Evolutionary conservation across 2,113 vertebrate genomes (phyloP).

Genomic region (Raja brachyura): DNA sequence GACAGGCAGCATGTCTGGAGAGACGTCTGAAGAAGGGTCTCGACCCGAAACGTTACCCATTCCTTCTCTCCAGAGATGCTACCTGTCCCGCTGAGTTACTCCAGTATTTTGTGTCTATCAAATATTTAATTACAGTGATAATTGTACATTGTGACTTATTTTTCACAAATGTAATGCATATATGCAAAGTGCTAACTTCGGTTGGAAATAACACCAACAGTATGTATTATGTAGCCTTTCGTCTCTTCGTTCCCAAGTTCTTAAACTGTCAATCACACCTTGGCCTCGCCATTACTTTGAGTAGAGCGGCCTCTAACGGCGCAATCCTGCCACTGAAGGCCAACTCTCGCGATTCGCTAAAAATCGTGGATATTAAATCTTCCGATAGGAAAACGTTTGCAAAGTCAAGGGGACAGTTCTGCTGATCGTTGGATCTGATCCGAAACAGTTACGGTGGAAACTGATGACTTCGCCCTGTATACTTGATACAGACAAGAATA

Average conservation of each 20-base stretch:
- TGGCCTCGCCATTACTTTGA: not conserved
- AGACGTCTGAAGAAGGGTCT: too few species aligned
- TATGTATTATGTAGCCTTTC: too few species aligned
- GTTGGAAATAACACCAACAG: not conserved
- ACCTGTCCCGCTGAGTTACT: too few species aligned
- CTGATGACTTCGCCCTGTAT: constrained; percentile 23
- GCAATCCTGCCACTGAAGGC: not conserved
- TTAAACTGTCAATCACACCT: not conserved
- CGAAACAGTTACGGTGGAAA: constrained; percentile 20
- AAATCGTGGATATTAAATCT: too few species aligned
- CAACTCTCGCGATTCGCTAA: not conserved
- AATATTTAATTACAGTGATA: not conserved
- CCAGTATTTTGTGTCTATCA: too few species aligned
- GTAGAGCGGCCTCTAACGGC: not conserved
- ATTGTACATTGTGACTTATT: not conserved
- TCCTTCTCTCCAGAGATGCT: too few species aligned
- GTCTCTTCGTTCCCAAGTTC: not conserved
- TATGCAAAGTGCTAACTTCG: not conserved
- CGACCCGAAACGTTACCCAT: too few species aligned
- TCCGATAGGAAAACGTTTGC: not conserved
- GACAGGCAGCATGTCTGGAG: too few species aligned
- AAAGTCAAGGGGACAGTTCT: not conserved
- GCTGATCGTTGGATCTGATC: not conserved
- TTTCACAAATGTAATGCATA: not conserved
- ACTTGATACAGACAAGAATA: constrained; percentile 30